These are phyloP conservation scores for Eonycteris spelaea DNA, from an alignment of 2,113 vertebrate genomes.

Conservation along the genomic window DNA sequence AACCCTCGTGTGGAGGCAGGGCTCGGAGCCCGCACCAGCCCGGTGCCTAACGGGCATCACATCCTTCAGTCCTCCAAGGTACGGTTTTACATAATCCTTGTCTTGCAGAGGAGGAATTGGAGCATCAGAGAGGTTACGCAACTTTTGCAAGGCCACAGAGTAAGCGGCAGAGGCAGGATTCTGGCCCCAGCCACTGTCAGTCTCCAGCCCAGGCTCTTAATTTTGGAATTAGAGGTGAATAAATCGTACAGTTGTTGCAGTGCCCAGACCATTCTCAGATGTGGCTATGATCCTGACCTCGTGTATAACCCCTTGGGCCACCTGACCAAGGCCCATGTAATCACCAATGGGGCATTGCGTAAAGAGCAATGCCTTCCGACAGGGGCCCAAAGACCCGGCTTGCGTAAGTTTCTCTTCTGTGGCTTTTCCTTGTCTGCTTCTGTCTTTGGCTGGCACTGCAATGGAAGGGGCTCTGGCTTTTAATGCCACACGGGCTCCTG, in stretches of 20 bases:
- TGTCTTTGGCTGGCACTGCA: neutral
- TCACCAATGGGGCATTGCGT: neutral
- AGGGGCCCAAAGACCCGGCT: neutral
- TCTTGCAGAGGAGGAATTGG: neutral
- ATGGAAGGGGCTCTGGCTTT: neutral
- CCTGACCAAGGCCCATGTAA: neutral
- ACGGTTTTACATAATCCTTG: neutral
- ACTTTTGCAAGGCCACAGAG: neutral
- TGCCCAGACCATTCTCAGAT: neutral
- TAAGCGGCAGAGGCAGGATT: neutral
- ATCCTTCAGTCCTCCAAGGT: rapidly evolving
- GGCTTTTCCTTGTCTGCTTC: neutral
- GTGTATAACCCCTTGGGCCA: no score
- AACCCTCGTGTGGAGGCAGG: rapidly evolving
- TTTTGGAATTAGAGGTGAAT: neutral
- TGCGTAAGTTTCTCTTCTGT: neutral
- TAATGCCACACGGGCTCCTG: neutral
- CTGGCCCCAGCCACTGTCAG: neutral
- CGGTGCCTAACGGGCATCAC: rapidly evolving
- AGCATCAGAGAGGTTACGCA: neutral
- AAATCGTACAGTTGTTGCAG: neutral
- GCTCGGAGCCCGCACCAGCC: rapidly evolving
- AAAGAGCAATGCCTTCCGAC: neutral
- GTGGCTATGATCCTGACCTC: neutral
- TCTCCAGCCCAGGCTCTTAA: neutral